These are phyloP conservation scores for Eriocheir sinensis DNA, from an alignment of 1,140 invertebrate genomes.

Conservation along the genomic window DNA sequence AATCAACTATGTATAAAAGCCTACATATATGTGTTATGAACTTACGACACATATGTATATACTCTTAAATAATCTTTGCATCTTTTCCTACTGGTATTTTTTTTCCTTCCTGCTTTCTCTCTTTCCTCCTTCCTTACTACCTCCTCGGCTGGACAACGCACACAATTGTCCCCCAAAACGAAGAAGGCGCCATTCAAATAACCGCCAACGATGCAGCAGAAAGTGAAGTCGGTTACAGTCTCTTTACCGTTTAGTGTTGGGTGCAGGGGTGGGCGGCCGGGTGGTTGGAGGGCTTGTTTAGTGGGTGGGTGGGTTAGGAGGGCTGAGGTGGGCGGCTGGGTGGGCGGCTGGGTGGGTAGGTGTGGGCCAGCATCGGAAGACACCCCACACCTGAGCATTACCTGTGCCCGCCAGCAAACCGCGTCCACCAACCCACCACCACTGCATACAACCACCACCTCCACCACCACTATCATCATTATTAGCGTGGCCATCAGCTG, in stretches of 20 bases:
- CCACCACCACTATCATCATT: not conserved
- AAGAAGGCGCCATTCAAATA: not conserved
- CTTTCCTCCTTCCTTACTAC: not conserved
- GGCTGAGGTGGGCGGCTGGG: no score
- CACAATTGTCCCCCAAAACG: no score
- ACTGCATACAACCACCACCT: not conserved
- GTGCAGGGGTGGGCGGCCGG: not conserved
- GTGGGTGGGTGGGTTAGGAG: no score
- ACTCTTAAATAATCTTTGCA: not conserved
- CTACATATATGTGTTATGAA: not conserved
- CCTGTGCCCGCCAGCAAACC: not conserved
- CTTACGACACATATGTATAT: not conserved
- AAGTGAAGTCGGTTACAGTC: not conserved
- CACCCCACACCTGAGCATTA: not conserved
- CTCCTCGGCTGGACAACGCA: not conserved
- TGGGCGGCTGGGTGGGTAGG: not conserved
- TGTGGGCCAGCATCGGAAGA: not conserved
- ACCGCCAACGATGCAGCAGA: not conserved
- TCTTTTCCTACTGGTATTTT: not conserved
- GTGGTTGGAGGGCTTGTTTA: no score
- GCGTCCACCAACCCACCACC: no score
- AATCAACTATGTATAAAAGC: not conserved
- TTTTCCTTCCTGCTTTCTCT: slow-evolving; percentile 26
- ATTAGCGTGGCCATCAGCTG: not conserved
- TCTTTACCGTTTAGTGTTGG: not conserved